Conservation (phyloP, 2,113 vertebrate species). For the Syrrhaptes paradoxus region DNA sequence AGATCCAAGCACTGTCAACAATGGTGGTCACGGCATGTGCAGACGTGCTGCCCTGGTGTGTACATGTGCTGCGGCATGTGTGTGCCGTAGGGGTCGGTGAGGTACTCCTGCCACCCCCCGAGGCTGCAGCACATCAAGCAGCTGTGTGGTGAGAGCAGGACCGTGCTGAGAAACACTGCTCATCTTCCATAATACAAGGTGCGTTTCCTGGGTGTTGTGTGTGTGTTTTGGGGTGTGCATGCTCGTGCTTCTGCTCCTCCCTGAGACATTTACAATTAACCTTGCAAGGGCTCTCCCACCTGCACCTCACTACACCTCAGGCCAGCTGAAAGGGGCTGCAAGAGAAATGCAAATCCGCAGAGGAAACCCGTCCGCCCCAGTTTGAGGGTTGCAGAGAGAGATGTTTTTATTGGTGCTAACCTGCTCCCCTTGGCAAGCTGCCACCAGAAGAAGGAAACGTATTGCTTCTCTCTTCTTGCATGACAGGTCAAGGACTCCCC, state of each 20-base stretch:
- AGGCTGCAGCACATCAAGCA: background rate
- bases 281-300: background rate
- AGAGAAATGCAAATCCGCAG: background rate
- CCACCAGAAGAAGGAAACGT: constrained; percentile 32
- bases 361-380: background rate
- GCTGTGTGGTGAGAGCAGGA: background rate
- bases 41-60: background rate
- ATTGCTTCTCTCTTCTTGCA: background rate
- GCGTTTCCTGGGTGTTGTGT: background rate
- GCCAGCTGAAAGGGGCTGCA: background rate
- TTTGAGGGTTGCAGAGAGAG: background rate
- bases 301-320: background rate
- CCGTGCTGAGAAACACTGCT: rapidly evolving
- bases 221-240: background rate
- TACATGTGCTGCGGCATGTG: rapidly evolving
- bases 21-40: too few relatives aligned
- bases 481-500: constrained; percentile 24
- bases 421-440: constrained; percentile 1
- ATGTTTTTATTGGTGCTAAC: background rate
- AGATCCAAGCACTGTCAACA: background rate
- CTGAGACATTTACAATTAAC: background rate
- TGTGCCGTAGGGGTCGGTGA: rapidly evolving
- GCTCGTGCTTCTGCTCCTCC: background rate
- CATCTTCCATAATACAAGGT: background rate
- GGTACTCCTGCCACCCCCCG: background rate